phyloP scores from a whole-genome alignment of 2,113 vertebrate genomes.

The Sprattus sprattus region DNA sequence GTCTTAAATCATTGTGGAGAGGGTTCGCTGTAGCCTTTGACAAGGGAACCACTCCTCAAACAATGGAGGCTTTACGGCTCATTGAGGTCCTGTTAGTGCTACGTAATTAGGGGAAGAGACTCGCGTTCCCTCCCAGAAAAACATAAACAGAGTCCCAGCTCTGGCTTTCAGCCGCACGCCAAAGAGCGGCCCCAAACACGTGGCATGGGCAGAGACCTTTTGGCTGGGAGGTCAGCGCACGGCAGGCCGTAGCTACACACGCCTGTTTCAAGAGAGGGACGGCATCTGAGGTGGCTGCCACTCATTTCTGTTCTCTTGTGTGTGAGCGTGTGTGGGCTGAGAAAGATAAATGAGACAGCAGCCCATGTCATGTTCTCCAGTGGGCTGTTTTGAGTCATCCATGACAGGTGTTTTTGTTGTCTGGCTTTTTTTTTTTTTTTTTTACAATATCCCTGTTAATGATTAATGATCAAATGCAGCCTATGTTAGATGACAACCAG shows the following conservation, averaged over 20 bases:
- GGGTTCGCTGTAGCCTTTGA: conserved; percentile 37
- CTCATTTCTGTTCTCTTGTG: neutral
- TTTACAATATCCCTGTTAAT: conserved; percentile 21
- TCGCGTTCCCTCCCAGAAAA: conserved; percentile 34
- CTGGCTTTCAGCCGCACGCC: conserved; percentile 33
- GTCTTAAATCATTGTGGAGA: conserved; percentile 41
- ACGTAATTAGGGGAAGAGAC: conserved; percentile 46
- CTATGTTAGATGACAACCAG: conserved; percentile 27
- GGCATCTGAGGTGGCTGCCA: neutral
- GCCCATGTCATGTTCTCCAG: conserved; percentile 34
- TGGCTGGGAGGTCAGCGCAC: conserved; percentile 12
- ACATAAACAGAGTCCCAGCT: conserved; percentile 41
- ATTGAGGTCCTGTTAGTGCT: conserved; percentile 40
- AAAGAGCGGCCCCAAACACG: conserved; percentile 35
- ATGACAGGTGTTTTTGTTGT: conserved; percentile 23
- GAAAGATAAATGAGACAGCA: conserved; percentile 21
- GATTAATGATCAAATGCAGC: conserved; percentile 27
- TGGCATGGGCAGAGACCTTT: conserved; percentile 6
- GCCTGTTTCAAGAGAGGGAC: conserved; percentile 9
- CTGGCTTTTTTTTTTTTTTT: neutral
- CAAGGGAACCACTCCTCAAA: conserved; percentile 50
- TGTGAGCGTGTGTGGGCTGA: conserved; percentile 1
- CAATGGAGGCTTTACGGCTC: conserved; percentile 45
- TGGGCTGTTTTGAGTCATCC: conserved; percentile 32
- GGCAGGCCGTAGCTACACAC: conserved; percentile 16